A percentile compares a stretch with the other conserved stretches of the same genome.
phyloP scores from a whole-genome alignment of 2,888 invertebrate genomes.

The Noctua pronuba region DNA sequence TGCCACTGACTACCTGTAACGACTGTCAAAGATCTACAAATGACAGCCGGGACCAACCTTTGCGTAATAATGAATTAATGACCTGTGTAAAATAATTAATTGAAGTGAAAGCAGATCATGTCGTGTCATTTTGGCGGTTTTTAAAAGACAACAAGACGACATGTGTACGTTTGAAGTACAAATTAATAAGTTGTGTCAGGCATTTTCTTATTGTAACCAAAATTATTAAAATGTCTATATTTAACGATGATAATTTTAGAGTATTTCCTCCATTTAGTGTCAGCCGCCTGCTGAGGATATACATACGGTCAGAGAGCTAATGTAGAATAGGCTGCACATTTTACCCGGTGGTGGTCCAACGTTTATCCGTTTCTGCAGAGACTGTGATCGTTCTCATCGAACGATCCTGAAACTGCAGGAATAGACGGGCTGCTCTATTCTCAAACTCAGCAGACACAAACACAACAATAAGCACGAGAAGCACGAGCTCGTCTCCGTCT shows the following conservation, averaged over 20 bases:
- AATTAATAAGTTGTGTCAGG: neutral
- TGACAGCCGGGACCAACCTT: no score
- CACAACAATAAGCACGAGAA: neutral
- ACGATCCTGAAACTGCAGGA: neutral
- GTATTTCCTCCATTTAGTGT: neutral
- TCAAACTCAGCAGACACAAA: slow-evolving; percentile 17
- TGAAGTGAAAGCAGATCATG: neutral
- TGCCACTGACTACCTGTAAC: no score
- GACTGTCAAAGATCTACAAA: no score
- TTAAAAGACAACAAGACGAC: neutral
- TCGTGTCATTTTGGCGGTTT: neutral
- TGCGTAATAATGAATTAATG: neutral
- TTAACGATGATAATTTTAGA: neutral
- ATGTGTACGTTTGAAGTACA: neutral
- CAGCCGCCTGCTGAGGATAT: neutral
- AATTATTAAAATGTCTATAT: neutral
- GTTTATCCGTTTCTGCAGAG: neutral
- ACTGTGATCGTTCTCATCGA: neutral
- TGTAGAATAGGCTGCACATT: neutral
- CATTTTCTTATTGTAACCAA: neutral
- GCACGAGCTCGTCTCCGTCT: neutral
- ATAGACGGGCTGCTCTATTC: slow-evolving; percentile 25
- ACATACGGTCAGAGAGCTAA: neutral
- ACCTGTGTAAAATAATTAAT: neutral
- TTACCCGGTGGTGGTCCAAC: neutral